Evolutionary conservation across 2,113 vertebrate species (phyloP).

Genomic region (Saccopteryx leptura): DNA sequence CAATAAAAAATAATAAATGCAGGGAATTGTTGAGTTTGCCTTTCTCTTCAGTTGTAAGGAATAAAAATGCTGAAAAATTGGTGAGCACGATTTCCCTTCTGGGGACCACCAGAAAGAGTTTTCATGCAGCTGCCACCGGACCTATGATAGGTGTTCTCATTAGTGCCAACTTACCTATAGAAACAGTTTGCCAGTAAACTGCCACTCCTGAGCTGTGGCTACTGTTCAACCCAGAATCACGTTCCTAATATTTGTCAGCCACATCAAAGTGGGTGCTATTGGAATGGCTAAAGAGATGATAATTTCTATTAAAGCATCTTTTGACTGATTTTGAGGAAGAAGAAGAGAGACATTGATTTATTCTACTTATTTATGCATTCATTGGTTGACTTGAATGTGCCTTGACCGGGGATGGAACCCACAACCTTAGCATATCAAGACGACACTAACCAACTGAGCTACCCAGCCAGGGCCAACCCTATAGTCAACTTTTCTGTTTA

Average conservation of each 20-base stretch:
- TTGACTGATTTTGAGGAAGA: constrained; percentile 79
- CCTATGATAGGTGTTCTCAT: constrained; percentile 94
- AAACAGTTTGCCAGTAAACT: constrained; percentile 90
- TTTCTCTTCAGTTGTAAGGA: constrained; percentile 95
- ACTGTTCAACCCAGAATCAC: constrained; percentile 95
- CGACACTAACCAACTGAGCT: too few species aligned
- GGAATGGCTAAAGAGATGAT: constrained; percentile 98
- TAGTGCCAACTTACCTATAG: constrained; percentile 96
- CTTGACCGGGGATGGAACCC: too few species aligned
- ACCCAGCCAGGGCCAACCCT: constrained; percentile 39
- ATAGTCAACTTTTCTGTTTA: constrained; percentile 91
- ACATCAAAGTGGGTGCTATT: constrained; percentile 95
- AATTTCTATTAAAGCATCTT: constrained; percentile 94
- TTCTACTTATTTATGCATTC: too few species aligned
- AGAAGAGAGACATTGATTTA: too few species aligned
- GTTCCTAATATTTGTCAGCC: constrained; percentile 95
- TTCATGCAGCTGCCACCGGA: constrained; percentile 95
- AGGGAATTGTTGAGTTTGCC: constrained; percentile 95
- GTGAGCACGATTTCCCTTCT: constrained; percentile 95
- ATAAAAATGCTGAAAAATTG: constrained; percentile 95
- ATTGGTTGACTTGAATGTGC: too few species aligned
- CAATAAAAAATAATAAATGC: constrained; percentile 96
- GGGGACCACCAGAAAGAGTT: constrained; percentile 95
- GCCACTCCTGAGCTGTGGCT: constrained; percentile 94
- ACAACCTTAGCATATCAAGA: too few species aligned